Conservation (phyloP, 2,797 vertebrate species). For the Liparis tanakae region DNA sequence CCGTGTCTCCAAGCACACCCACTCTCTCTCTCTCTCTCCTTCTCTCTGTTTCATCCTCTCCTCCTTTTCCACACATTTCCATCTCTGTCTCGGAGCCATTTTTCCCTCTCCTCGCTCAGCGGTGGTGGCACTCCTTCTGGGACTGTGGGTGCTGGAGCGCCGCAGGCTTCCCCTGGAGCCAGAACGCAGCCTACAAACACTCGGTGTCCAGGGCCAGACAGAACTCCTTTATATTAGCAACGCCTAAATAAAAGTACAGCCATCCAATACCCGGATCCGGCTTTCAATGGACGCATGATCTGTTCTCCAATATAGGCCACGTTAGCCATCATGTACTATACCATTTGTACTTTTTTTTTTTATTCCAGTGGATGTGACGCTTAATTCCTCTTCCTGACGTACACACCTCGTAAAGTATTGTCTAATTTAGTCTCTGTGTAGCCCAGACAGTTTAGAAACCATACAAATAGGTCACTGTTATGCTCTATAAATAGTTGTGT, state of each 20-base stretch:
- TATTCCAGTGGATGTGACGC: slow-evolving; percentile 13
- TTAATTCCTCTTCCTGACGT: slow-evolving; percentile 13
- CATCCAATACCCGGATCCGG: slow-evolving; percentile 59
- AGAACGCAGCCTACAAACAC: slow-evolving; percentile 79
- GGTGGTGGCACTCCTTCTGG: slow-evolving; percentile 71
- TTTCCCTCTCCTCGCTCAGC: slow-evolving; percentile 70
- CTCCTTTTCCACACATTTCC: slow-evolving; percentile 58
- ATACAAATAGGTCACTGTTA: slow-evolving; percentile 78
- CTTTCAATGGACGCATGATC: slow-evolving; percentile 39
- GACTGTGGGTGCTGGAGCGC: slow-evolving; percentile 75
- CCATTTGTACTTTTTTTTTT: background rate
- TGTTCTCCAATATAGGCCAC: slow-evolving; percentile 32
- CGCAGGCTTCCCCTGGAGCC: slow-evolving; percentile 82
- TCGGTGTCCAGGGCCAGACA: slow-evolving; percentile 73
- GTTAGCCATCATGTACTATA: slow-evolving; percentile 14
- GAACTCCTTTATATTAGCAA: slow-evolving; percentile 69
- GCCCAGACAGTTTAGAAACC: slow-evolving; percentile 55
- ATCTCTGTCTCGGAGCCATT: slow-evolving; percentile 74
- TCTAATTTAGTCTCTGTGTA: slow-evolving; percentile 41
- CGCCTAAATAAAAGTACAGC: slow-evolving; percentile 71
- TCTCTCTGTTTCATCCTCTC: slow-evolving; percentile 30
- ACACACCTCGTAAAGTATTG: slow-evolving; percentile 14
- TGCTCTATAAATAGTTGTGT: slow-evolving; percentile 70
- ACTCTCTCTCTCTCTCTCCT: slow-evolving; percentile 6
- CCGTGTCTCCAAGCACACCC: slow-evolving; percentile 5